Conservation (phyloP, 37 sponge, comb jelly and placozoan species). For the Amphimedon queenslandica region DNA sequence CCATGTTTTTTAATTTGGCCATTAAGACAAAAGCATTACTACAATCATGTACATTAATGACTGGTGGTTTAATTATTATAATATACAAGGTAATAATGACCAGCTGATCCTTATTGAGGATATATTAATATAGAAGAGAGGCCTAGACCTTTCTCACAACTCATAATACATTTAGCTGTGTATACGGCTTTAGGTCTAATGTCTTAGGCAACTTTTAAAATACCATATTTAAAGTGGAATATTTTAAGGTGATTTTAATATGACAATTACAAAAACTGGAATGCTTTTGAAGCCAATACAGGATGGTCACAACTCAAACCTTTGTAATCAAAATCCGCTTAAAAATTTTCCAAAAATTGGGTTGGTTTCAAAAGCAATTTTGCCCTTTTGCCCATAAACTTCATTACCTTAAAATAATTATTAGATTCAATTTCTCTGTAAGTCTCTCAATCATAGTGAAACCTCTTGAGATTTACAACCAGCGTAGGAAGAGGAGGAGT, state of each 20-base stretch:
- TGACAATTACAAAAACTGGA: too few species aligned
- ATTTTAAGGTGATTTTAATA: too few species aligned
- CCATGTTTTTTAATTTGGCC: too few species aligned
- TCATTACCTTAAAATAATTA: conserved; percentile 80
- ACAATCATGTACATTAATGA: conserved; percentile 79
- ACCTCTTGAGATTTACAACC: conserved; percentile 93
- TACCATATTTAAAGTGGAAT: not conserved
- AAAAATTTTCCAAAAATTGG: too few species aligned
- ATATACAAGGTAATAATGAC: conserved; percentile 97
- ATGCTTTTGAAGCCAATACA: too few species aligned
- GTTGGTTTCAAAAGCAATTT: too few species aligned
- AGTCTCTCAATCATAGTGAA: conserved; percentile 93
- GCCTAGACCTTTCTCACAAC: conserved; percentile 55
- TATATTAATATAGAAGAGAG: conserved; percentile 21
- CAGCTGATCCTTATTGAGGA: conserved; percentile 89
- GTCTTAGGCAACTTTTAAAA: conserved; percentile 80
- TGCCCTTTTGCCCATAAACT: not conserved
- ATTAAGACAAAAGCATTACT: too few species aligned
- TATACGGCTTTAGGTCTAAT: conserved; percentile 92
- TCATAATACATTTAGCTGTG: conserved; percentile 72
- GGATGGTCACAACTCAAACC: too few species aligned
- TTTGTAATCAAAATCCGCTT: too few species aligned
- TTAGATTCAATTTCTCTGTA: conserved; percentile 89
- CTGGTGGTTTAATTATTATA: too few species aligned
- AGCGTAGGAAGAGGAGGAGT: conserved; percentile 75